Percentiles rank a stretch among this genome's conserved stretches.
Conservation (phyloP, 1,140 invertebrate species). For the Anastrepha ludens region DNA sequence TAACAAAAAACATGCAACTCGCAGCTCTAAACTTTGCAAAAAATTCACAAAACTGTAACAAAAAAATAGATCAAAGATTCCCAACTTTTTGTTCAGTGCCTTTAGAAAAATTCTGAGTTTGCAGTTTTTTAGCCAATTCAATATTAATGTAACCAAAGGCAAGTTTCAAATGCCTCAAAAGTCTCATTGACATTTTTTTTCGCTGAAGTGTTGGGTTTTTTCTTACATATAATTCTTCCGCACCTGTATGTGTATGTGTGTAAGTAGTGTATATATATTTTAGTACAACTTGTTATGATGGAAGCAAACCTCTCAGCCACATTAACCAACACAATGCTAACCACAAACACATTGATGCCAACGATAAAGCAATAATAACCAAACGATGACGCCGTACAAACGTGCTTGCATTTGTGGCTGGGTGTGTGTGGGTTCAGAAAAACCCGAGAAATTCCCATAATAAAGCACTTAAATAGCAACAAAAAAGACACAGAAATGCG, state of each 20-base stretch:
- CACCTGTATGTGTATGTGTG: too few relatives aligned
- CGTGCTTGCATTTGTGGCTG: neutral
- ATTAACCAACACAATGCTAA: neutral
- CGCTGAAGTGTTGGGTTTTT: neutral
- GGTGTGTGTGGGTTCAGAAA: neutral
- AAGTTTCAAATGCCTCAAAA: neutral
- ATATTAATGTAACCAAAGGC: too few relatives aligned
- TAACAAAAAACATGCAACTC: too few relatives aligned
- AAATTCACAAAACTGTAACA: too few relatives aligned
- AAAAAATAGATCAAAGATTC: too few relatives aligned
- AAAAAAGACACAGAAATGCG: neutral
- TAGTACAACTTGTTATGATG: too few relatives aligned
- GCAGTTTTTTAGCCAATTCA: too few relatives aligned
- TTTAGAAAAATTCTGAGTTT: too few relatives aligned
- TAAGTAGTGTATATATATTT: too few relatives aligned
- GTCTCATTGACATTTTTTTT: neutral
- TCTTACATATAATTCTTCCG: too few relatives aligned
- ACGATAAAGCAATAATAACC: neutral
- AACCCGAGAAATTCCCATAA: constrained; percentile 28
- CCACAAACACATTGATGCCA: neutral
- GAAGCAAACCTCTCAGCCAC: neutral
- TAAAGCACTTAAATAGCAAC: neutral
- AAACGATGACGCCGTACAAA: neutral
- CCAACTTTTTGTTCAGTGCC: too few relatives aligned
- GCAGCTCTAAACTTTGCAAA: too few relatives aligned